These are phyloP conservation scores for Creontiades dilutus DNA, from an alignment of 2,888 invertebrate genomes.

Conservation along the genomic window DNA sequence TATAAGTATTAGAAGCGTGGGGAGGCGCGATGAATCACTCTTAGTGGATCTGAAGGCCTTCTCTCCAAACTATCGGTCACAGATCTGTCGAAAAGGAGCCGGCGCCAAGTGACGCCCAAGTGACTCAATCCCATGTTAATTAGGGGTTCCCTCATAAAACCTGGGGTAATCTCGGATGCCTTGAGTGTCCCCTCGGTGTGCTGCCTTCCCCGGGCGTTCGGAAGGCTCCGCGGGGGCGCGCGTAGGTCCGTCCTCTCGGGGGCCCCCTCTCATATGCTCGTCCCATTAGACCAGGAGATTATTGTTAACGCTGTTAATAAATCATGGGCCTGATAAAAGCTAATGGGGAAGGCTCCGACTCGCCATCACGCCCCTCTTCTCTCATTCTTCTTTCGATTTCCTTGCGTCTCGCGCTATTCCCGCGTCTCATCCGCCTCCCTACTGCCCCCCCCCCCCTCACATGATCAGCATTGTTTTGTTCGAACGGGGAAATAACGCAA, in stretches of 20 bases:
- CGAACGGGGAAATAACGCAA: no score
- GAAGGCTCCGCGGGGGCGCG: constrained; percentile 65
- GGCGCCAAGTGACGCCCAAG: constrained; percentile 63
- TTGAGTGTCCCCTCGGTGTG: constrained; percentile 63
- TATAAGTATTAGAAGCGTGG: no score
- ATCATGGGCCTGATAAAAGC: constrained; percentile 73
- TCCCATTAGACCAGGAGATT: constrained; percentile 72
- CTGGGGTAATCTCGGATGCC: constrained; percentile 68
- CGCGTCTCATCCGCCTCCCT: background rate
- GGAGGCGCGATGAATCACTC: constrained; percentile 31
- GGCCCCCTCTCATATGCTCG: constrained; percentile 63
- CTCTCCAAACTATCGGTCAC: constrained; percentile 56
- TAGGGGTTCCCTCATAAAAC: constrained; percentile 63
- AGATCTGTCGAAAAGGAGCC: constrained; percentile 47
- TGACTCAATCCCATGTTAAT: constrained; percentile 67
- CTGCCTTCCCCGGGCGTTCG: background rate
- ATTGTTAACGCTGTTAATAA: constrained; percentile 74
- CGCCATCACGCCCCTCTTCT: constrained; percentile 18
- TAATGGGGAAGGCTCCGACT: constrained; percentile 72
- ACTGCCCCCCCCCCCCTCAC: background rate
- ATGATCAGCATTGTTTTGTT: background rate
- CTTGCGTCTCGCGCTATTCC: background rate
- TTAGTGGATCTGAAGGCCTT: background rate
- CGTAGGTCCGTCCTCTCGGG: constrained; percentile 43
- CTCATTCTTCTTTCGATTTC: constrained; percentile 38